Conservation (phyloP, 2,888 invertebrate genomes). For the Mayetiola destructor region DNA sequence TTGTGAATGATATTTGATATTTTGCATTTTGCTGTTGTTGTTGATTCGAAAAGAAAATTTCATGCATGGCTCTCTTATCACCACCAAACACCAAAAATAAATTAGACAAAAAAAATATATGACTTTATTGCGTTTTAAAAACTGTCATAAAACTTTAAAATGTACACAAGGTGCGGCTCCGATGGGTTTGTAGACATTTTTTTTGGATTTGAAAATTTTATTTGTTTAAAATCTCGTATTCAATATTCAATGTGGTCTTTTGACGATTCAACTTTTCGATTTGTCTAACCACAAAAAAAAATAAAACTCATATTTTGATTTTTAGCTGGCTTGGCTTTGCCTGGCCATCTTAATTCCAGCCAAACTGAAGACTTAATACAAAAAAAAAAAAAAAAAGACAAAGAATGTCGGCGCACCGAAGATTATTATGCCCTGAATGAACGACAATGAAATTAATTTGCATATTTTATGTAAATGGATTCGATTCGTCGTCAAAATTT, state of each 20-base stretch:
- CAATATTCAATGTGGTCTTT: neutral
- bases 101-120: slow-evolving; percentile 10
- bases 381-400: too few species aligned
- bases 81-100: neutral
- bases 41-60: too few species aligned
- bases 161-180: slow-evolving; percentile 1
- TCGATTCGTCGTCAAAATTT: neutral
- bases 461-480: slow-evolving; percentile 11
- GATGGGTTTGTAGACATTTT: slow-evolving; percentile 9
- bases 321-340: too few species aligned
- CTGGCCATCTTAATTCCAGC: too few species aligned
- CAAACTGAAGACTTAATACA: too few species aligned
- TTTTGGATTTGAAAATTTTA: neutral
- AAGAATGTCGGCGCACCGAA: too few species aligned
- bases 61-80: neutral
- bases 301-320: neutral
- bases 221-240: neutral
- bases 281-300: neutral
- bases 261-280: neutral
- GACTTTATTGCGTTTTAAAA: slow-evolving; percentile 8
- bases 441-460: too few species aligned
- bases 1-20: too few species aligned
- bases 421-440: too few species aligned
- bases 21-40: too few species aligned
- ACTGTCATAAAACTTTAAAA: slow-evolving; percentile 7